Conservation (phyloP, 2,113 vertebrate genomes). For the Ahaetulla prasina region DNA sequence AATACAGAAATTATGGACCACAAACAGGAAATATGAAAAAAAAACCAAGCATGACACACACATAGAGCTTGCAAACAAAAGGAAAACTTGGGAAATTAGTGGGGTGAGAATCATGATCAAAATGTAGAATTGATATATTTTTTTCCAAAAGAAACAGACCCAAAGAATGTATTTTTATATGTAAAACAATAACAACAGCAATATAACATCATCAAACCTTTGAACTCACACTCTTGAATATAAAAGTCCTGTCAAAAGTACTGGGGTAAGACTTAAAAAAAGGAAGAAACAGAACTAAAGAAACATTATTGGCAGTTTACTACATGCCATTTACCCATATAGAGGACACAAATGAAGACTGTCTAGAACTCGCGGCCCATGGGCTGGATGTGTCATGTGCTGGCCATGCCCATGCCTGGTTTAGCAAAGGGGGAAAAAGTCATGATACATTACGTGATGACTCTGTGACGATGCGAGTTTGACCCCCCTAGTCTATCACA, state of each 20-base stretch:
- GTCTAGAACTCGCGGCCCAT: no score
- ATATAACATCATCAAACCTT: background rate
- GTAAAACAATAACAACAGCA: background rate
- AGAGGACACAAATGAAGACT: background rate
- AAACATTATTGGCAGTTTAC: background rate
- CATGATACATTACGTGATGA: no score
- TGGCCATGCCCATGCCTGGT: no score
- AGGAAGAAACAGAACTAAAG: background rate
- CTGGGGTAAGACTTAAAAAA: background rate
- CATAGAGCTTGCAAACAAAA: background rate
- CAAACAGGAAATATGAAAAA: background rate
- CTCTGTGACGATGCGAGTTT: no score
- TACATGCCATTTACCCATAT: background rate
- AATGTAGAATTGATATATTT: background rate
- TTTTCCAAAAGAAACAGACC: background rate
- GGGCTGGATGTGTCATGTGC: no score
- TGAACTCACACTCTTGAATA: background rate
- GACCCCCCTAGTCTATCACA: no score
- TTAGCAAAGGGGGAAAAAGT: no score
- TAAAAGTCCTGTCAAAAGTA: background rate
- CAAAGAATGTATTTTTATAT: background rate
- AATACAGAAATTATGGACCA: background rate
- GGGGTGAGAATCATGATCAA: background rate
- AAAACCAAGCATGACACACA: background rate
- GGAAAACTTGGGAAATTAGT: background rate